phyloP scores from a whole-genome alignment of 1,140 invertebrate genomes.

The Pararge aegeria region DNA sequence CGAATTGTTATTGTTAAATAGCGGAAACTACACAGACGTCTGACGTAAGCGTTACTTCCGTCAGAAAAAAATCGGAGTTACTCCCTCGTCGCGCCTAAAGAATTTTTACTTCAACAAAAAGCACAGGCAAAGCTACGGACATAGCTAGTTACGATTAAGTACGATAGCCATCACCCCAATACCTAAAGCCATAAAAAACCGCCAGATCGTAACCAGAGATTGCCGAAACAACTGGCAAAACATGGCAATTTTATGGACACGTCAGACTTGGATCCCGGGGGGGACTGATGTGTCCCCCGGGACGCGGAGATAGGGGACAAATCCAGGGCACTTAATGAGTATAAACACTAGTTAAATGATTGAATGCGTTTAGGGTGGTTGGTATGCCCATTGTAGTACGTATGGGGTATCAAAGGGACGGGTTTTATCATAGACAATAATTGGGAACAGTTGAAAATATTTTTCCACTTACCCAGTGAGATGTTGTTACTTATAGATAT shows the following conservation, averaged over 20 bases:
- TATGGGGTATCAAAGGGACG: neutral
- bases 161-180: neutral
- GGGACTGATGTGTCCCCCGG: conserved; percentile 32
- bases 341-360: conserved; percentile 51
- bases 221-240: conserved; percentile 48
- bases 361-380: conserved; percentile 31
- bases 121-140: too few species aligned
- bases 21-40: too few species aligned
- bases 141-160: too few species aligned
- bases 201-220: conserved; percentile 28
- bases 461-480: too few species aligned
- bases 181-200: conserved; percentile 35
- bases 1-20: too few species aligned
- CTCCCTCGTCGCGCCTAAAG: too few species aligned
- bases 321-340: conserved; percentile 41
- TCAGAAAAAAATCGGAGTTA: too few species aligned
- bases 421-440: neutral
- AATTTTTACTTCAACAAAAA: too few species aligned
- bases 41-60: too few species aligned
- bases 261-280: conserved; percentile 35
- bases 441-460: too few species aligned
- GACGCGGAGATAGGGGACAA: conserved; percentile 34
- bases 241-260: conserved; percentile 43
- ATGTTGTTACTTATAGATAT: too few species aligned
- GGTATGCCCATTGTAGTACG: conserved; percentile 1